A percentile compares a stretch with the other conserved stretches of the same genome.
phyloP scores from a whole-genome alignment of 2,797 vertebrate species.

The Dromococcyx pavoninus region DNA sequence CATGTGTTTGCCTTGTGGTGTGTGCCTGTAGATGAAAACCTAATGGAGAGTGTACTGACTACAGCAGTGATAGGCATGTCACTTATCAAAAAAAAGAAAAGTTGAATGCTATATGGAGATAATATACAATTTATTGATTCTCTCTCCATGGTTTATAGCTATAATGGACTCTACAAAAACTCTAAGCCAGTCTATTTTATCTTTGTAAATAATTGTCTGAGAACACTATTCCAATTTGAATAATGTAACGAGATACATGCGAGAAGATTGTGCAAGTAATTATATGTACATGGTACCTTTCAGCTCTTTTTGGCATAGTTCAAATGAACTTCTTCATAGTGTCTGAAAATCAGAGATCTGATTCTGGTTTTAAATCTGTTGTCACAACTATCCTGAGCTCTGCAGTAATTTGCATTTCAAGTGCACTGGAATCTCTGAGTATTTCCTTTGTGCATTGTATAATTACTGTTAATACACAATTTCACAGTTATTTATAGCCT shows the following conservation, averaged over 20 bases:
- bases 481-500: conserved; percentile 49
- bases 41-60: neutral
- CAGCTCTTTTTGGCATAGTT: neutral
- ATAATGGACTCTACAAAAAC: conserved; percentile 19
- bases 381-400: neutral
- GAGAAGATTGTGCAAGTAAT: neutral
- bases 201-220: conserved; percentile 20
- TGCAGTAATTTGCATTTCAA: conserved; percentile 38
- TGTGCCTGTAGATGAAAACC: conserved; percentile 2
- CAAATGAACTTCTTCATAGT: neutral
- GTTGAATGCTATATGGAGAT: neutral
- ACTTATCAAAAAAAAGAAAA: neutral
- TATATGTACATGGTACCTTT: neutral
- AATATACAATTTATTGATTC: conserved; percentile 20
- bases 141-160: neutral
- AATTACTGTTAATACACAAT: conserved; percentile 42
- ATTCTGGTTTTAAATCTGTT: conserved; percentile 22
- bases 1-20: conserved; percentile 50
- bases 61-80: neutral
- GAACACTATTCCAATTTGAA: neutral
- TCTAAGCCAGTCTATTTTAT: conserved; percentile 1
- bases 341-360: neutral
- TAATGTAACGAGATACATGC: neutral
- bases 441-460: neutral
- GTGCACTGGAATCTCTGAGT: neutral